Evolutionary conservation across 2,888 invertebrate species (phyloP), one percentile per base, ranked within the genome.

Genomic region (Drosophila acutilabella): DNA sequence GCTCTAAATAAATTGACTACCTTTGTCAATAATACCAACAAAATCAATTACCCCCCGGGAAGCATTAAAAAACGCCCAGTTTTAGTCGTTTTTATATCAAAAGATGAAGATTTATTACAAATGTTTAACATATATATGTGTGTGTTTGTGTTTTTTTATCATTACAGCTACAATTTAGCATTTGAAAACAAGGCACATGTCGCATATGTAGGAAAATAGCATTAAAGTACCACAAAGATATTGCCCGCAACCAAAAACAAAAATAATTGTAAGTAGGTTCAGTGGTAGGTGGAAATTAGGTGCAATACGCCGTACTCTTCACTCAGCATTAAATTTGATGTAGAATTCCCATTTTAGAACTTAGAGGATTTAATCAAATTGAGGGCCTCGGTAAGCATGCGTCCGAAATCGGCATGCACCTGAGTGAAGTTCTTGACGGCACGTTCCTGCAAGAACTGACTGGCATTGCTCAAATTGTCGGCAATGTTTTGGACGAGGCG

Each of bases 381-480:
- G 33, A 96, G 92, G 0, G 94, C 94, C 44, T 95, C 94, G 5
- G 94, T 94, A 13, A 98, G 93, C 91, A 95, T 94, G 79, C 93
- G 94, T 10, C 98, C 98, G 68, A 97, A 94, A 54, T 96, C 96
- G 2, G 95, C 93, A 91, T 98, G 96, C 0, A 96, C 96, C 89
- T 96, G 94, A 11, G 94, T 93, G 90, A 98, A 98, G 92, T 97
- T 96, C 89, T 95, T 95, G 36, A 98, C 94, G 4, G 96, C 96
- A 73, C 98, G 95, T 89, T 97, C 96, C 93, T 97, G 97, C 85
- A 99, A 95, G 91, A 98, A 98, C 66, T 94, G 95, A 74, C 96
- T 95, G 10, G 98, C 97, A 81, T 95, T 94, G 84, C 94, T 95
- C 72, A 99, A 91, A 91, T 96, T 95, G 3, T 93, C 95, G 3